Percentiles rank a stretch among this genome's conserved stretches.
Evolutionary conservation across 2,888 invertebrate species (phyloP).

Genomic region (Drosophila nigricruria): DNA sequence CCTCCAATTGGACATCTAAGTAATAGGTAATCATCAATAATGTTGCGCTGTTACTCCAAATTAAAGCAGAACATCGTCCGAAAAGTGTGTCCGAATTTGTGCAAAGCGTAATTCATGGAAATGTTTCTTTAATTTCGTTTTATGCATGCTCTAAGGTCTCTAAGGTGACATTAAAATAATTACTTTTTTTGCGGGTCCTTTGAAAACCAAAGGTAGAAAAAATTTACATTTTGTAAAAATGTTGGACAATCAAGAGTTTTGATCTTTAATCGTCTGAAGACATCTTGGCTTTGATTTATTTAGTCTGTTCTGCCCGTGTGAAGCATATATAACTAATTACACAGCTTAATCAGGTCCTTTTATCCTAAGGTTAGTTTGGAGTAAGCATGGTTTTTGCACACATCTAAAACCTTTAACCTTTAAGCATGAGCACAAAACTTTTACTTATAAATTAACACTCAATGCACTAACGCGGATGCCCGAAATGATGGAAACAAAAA

Average conservation of each 20-base stretch:
- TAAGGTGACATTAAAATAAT: conserved; percentile 68
- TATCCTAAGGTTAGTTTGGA: not conserved
- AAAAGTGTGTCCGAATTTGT: conserved; percentile 39
- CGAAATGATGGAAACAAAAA: not conserved
- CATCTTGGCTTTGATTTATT: conserved; percentile 53
- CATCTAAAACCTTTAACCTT: not conserved
- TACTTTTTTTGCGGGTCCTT: conserved; percentile 46
- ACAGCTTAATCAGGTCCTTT: not conserved
- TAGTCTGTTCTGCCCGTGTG: not conserved
- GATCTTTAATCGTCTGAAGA: conserved; percentile 60
- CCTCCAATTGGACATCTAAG: conserved; percentile 36
- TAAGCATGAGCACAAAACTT: not conserved
- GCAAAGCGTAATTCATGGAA: conserved; percentile 35
- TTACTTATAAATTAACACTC: not conserved
- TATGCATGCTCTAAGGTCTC: conserved; percentile 36
- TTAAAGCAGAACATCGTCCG: conserved; percentile 43
- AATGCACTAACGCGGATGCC: not conserved
- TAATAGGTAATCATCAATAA: conserved; percentile 64
- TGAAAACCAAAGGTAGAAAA: not conserved
- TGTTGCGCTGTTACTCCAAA: conserved; percentile 30
- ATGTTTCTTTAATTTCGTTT: conserved; percentile 41
- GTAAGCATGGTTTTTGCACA: not conserved
- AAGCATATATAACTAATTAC: conserved; percentile 1
- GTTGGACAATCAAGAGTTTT: conserved; percentile 51
- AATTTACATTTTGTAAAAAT: conserved; percentile 1